These are phyloP conservation scores for Pelmatolapia mariae DNA, from an alignment of 2,113 vertebrate species.

Conservation along the genomic window DNA sequence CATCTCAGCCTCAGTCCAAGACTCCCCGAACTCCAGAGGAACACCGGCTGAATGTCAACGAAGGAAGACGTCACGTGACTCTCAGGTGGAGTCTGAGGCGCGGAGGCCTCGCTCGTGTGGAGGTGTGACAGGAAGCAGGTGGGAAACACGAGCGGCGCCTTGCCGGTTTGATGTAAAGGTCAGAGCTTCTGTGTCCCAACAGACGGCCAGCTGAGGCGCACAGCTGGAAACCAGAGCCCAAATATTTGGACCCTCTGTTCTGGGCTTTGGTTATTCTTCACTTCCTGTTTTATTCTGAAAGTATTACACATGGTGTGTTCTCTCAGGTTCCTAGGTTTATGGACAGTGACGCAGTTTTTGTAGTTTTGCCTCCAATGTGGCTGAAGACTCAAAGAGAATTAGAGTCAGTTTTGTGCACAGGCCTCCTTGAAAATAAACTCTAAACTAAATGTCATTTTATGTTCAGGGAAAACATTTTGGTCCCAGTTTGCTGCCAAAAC, in stretches of 20 bases:
- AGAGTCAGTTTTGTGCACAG: not conserved
- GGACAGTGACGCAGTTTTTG: not conserved
- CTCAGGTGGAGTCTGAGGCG: not conserved
- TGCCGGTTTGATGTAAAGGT: not conserved
- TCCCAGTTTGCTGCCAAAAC: not conserved
- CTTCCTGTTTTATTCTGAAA: not conserved
- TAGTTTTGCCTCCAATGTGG: not conserved
- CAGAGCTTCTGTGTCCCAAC: not conserved
- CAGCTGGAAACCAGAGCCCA: not conserved
- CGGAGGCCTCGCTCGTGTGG: not conserved
- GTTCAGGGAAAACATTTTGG: not conserved
- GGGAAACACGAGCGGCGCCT: not conserved
- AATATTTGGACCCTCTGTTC: not conserved
- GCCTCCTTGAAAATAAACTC: not conserved
- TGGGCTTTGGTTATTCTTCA: not conserved
- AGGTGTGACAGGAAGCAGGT: not conserved
- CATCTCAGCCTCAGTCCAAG: conserved; percentile 24
- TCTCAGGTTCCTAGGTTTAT: not conserved
- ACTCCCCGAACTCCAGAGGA: conserved; percentile 21
- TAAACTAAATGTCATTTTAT: not conserved
- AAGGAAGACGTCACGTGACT: not conserved
- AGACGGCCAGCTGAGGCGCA: not conserved
- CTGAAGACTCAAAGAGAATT: not conserved
- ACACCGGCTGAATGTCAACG: conserved; percentile 32
- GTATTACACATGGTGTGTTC: not conserved